A percentile compares a stretch with the other conserved stretches of the same genome.
Evolutionary conservation across 2,888 invertebrate genomes (phyloP).

Genomic region (Philhelius pedissequus): DNA sequence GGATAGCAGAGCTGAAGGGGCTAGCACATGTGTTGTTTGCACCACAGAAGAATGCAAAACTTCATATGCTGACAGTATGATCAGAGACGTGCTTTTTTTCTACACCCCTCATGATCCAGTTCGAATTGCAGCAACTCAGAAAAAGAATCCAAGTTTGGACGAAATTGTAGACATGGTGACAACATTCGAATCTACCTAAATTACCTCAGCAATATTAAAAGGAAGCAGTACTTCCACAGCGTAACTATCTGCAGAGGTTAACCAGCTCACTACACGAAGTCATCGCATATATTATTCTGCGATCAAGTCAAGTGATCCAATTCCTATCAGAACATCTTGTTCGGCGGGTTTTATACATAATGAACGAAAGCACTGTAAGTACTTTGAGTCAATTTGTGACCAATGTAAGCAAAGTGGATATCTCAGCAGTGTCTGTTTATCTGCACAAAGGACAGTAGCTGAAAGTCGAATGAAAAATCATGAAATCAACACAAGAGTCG

Average conservation of each 20-base stretch:
- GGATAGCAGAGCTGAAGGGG: constrained; percentile 53
- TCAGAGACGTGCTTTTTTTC: too few relatives aligned
- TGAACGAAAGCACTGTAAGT: not conserved
- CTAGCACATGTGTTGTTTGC: not conserved
- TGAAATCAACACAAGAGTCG: not conserved
- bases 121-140: too few relatives aligned
- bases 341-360: not conserved
- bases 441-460: not conserved
- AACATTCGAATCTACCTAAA: not conserved
- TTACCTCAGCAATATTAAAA: not conserved
- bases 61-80: too few relatives aligned
- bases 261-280: too few relatives aligned
- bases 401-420: not conserved
- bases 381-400: not conserved
- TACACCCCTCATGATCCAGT: too few relatives aligned
- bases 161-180: not conserved
- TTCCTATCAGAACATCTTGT: not conserved
- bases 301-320: not conserved
- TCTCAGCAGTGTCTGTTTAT: not conserved
- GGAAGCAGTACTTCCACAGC: not conserved
- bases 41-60: too few relatives aligned
- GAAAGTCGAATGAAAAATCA: not conserved
- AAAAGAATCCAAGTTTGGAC: too few relatives aligned
- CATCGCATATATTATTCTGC: too few relatives aligned
- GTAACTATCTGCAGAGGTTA: too few relatives aligned